These are phyloP conservation scores for Muricea muricata DNA, from an alignment of 92 coral and sea anemone genomes.

Conservation along the genomic window DNA sequence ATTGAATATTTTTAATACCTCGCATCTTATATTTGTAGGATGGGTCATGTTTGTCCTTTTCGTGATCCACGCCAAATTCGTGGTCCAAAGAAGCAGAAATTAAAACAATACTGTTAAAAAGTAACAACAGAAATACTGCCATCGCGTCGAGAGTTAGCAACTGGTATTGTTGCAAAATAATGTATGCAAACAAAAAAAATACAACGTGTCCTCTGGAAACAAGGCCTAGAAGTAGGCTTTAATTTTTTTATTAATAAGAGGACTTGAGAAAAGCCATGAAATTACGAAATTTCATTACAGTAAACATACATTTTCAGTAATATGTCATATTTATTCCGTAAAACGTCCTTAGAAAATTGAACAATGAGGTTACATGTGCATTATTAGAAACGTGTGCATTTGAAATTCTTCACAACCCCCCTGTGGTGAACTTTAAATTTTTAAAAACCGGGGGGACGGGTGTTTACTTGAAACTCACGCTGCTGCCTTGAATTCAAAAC, in stretches of 20 bases:
- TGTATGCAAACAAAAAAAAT: constrained; percentile 10
- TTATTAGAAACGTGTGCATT: too few species aligned
- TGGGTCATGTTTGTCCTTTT: constrained; percentile 23
- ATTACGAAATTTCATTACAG: background rate
- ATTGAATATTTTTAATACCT: constrained; percentile 5
- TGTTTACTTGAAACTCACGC: background rate
- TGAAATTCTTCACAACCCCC: constrained; percentile 2
- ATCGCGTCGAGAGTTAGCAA: background rate
- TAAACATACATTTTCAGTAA: background rate
- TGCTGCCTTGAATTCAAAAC: background rate
- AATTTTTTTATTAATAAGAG: background rate
- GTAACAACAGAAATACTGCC: background rate
- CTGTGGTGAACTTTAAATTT: background rate
- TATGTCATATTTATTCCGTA: background rate
- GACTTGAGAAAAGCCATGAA: background rate
- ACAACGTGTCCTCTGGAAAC: constrained; percentile 6
- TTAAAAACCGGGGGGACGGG: constrained; percentile 5
- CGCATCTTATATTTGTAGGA: constrained; percentile 35
- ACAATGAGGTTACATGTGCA: background rate
- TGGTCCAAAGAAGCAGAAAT: constrained; percentile 21
- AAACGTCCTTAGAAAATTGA: background rate
- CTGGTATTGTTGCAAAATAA: constrained; percentile 9
- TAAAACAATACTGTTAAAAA: background rate
- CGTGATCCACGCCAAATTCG: constrained; percentile 31
- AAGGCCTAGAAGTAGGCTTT: background rate